Conservation (phyloP, 2,888 invertebrate species). For the Stegophylla sp. region DNA sequence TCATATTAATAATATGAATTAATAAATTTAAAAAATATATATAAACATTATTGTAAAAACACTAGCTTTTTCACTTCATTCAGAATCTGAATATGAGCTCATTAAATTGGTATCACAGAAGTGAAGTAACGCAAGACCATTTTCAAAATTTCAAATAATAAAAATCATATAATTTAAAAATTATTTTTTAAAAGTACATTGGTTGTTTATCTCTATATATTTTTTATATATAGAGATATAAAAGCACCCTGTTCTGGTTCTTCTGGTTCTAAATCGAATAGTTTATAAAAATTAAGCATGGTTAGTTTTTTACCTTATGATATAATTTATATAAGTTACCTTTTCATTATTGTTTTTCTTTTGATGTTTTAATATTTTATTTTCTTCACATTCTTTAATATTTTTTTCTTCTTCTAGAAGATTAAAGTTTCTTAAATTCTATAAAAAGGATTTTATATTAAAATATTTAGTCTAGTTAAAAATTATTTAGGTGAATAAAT, state of each 20-base stretch:
- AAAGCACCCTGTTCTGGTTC: no score
- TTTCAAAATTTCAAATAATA: no score
- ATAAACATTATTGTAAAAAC: no score
- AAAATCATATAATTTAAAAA: neutral
- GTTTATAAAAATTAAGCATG: neutral
- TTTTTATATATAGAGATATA: neutral
- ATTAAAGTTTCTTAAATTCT: conserved; percentile 33
- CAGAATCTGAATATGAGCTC: no score
- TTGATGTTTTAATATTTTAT: conserved; percentile 26
- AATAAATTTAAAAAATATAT: no score
- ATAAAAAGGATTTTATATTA: neutral
- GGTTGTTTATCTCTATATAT: neutral
- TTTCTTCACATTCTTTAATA: conserved; percentile 38
- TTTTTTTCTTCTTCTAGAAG: conserved; percentile 33
- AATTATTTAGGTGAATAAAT: neutral
- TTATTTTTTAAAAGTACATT: neutral
- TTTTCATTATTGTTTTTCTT: conserved; percentile 37
- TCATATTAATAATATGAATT: no score
- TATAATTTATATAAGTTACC: conserved; percentile 1
- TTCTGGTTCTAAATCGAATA: neutral
- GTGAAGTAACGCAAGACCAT: no score
- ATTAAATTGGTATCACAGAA: no score
- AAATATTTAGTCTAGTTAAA: neutral
- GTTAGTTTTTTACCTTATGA: neutral
- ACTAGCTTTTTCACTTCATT: no score